Conservation (phyloP, 2,888 invertebrate species). For the Tupiocoris notatus region DNA sequence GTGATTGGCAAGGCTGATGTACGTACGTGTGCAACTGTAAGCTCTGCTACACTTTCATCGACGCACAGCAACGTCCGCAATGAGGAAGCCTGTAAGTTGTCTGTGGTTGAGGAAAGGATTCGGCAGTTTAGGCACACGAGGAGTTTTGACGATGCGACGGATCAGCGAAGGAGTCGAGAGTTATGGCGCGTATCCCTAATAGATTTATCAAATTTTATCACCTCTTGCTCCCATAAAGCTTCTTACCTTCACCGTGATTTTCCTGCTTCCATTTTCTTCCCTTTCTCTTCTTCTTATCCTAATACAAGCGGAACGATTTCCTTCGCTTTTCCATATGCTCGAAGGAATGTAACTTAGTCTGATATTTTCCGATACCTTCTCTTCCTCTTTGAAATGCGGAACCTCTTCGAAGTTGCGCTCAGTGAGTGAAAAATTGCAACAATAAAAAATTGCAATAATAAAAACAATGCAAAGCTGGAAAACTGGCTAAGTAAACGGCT, state of each 20-base stretch:
- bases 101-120: not conserved
- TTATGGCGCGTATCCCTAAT: constrained; percentile 29
- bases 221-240: not conserved
- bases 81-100: constrained; percentile 15
- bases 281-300: not conserved
- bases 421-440: no score
- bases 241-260: not conserved
- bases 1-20: constrained; percentile 31
- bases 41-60: not conserved
- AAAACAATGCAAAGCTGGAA: no score
- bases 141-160: not conserved
- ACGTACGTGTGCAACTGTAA: not conserved
- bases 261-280: not conserved
- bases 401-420: no score
- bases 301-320: no score
- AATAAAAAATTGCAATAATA: no score
- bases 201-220: constrained; percentile 34
- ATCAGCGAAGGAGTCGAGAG: constrained; percentile 21
- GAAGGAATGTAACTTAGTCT: no score
- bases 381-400: no score
- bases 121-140: constrained; percentile 21
- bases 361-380: no score
- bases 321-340: no score
- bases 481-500: no score
- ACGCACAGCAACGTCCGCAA: constrained; percentile 3